phyloP scores from a whole-genome alignment of 2,797 vertebrate genomes.

The Rhinichthys osculus region DNA sequence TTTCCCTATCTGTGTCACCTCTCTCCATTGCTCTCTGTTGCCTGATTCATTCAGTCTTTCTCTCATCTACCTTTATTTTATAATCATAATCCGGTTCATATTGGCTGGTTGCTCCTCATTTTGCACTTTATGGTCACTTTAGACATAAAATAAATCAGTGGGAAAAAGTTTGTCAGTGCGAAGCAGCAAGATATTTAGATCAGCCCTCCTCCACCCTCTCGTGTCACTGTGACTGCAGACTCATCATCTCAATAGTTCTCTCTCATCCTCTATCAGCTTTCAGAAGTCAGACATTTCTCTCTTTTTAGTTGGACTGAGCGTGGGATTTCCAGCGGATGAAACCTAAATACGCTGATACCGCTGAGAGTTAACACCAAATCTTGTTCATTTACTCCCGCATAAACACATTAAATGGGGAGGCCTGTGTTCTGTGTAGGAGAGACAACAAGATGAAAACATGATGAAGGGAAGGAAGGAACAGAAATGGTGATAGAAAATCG shows the following conservation, averaged over 20 bases:
- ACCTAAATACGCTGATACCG: not conserved
- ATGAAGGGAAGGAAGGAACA: not conserved
- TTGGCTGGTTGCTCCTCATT: constrained; percentile 68
- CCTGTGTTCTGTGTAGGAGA: constrained; percentile 2
- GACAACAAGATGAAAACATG: too few species aligned
- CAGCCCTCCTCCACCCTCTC: constrained; percentile 21
- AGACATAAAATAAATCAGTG: constrained; percentile 65
- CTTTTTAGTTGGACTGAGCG: constrained; percentile 16
- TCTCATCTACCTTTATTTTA: constrained; percentile 42
- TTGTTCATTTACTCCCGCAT: constrained; percentile 31
- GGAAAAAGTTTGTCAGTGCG: constrained; percentile 52
- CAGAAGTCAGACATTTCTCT: constrained; percentile 9
- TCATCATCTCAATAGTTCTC: constrained; percentile 45
- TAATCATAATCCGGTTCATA: constrained; percentile 55
- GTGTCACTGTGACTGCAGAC: constrained; percentile 52
- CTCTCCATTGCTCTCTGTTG: not conserved
- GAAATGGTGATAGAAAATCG: not conserved
- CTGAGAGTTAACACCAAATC: constrained; percentile 12
- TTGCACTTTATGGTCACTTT: constrained; percentile 62
- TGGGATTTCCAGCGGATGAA: constrained; percentile 7
- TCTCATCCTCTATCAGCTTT: constrained; percentile 14
- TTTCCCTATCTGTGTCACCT: not conserved
- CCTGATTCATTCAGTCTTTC: constrained; percentile 28
- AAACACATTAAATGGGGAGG: not conserved
- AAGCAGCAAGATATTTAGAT: constrained; percentile 56